Base-by-base conservation (phyloP, 2,888 invertebrate genomes). In the Slavum lentiscoides region DNA sequence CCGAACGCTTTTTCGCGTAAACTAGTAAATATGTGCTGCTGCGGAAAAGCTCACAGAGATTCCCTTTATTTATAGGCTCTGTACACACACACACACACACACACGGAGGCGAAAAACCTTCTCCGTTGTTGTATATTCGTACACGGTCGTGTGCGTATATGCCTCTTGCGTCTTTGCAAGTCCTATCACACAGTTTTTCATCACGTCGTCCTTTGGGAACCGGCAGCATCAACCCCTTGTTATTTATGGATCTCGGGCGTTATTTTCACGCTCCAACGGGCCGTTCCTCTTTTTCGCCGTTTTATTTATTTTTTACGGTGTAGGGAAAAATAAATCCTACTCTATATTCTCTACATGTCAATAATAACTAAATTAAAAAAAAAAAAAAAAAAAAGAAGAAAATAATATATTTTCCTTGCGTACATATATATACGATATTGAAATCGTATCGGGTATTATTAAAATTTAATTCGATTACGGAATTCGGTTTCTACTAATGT, bases 131-230 rank as follows among this genome's bases (percentile, higher is more conserved):
- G 43, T 17, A 13, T 21, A 37, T 43, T 30, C 43, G 43, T 15
- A 15, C 21, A 15, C n/a, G 30, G 2, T 30, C 49, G n/a, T 53
- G 39, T 13, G 64, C 17, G 53, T 39, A 23, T 15, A 17, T 19
- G 75, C 43, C 17, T 81, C 74, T 81, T 74, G 49, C 85, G 84
- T 83, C 82, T 83, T 83, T 82, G 74, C 30, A 82, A 82, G 83
- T 83, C 84, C 85, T 85, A 85, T 85, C 86, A 85, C 86, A 85
- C 85, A 85, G 86, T 86, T 86, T 85, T 85, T 85, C 84, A 83
- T 85, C 85, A 85, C 86, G 86, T 72, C 85, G 86, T 85, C 85
- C 85, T 84, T 82, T 83, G 84, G 84, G 85, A 85, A 82, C 82
- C 73, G 84, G 83, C 84, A 84, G 7, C 43, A 30, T 82, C 81